Conservation (phyloP, 1,140 invertebrate species). For the Rhopalosiphum maidis region DNA sequence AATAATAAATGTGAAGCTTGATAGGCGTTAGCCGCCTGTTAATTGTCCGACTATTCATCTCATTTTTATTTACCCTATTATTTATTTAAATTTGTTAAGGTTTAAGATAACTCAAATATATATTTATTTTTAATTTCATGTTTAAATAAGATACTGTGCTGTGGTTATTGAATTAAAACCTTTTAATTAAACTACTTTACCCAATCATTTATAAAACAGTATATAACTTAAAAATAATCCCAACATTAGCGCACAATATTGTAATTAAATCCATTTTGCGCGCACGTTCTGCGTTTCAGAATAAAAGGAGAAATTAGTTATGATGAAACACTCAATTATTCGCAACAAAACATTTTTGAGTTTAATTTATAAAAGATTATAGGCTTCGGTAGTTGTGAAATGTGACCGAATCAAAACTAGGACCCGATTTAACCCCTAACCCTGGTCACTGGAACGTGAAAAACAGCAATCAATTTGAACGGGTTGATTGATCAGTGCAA, state of each 20-base stretch:
- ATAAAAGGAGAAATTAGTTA: neutral
- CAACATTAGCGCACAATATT: neutral
- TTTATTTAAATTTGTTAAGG: neutral
- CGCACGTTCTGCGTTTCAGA: slow-evolving; percentile 34
- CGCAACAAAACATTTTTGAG: neutral
- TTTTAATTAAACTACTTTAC: neutral
- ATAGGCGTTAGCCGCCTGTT: neutral
- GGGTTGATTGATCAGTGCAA: neutral
- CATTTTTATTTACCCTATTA: neutral
- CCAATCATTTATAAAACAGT: neutral
- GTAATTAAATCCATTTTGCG: neutral
- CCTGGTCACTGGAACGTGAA: neutral
- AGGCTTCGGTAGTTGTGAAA: neutral
- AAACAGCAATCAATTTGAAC: neutral
- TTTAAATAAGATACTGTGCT: neutral
- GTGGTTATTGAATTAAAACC: neutral
- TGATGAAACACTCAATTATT: neutral
- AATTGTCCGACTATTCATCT: neutral
- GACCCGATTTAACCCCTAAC: neutral
- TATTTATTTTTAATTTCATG: neutral
- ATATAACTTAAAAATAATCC: neutral
- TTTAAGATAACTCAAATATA: neutral
- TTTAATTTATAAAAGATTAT: slow-evolving; percentile 29
- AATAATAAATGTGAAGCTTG: neutral
- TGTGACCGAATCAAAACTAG: slow-evolving; percentile 26